phyloP scores from a whole-genome alignment of 2,113 vertebrate species.

The Nyctereutes procyonoides region DNA sequence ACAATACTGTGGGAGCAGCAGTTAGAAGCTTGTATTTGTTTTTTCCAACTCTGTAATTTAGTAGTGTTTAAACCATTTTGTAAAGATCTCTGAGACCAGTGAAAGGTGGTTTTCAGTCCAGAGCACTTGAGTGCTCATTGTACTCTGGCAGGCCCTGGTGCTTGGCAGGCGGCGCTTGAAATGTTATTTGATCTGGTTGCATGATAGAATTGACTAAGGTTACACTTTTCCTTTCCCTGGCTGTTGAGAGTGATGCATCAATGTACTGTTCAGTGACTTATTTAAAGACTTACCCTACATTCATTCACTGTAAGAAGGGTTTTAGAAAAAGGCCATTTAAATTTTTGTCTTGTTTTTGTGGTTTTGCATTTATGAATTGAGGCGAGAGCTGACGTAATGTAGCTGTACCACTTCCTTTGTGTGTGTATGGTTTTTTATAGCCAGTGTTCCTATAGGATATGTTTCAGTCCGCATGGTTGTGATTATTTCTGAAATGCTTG shows the following conservation, averaged over 20 bases:
- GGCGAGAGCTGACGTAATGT: conserved; percentile 89
- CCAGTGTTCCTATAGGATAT: conserved; percentile 70
- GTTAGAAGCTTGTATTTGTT: conserved; percentile 63
- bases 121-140: conserved; percentile 86
- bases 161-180: conserved; percentile 90
- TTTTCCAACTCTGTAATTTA: conserved; percentile 76
- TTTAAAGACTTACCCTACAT: conserved; percentile 74
- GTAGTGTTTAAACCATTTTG: conserved; percentile 81
- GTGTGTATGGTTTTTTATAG: conserved; percentile 80
- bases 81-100: conserved; percentile 79
- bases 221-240: conserved; percentile 81
- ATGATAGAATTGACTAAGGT: conserved; percentile 88
- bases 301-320: conserved; percentile 76
- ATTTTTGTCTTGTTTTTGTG: conserved; percentile 85
- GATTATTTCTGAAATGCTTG: conserved; percentile 55
- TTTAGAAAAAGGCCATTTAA: conserved; percentile 79
- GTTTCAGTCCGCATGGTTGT: conserved; percentile 78
- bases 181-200: conserved; percentile 91
- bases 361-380: conserved; percentile 89
- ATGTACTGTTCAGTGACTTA: conserved; percentile 69
- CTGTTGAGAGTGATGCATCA: conserved; percentile 83
- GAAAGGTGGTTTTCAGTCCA: conserved; percentile 86
- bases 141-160: conserved; percentile 85
- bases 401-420: conserved; percentile 88
- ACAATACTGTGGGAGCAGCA: conserved; percentile 62